These are phyloP conservation scores for Platycercus adscitus DNA, from an alignment of 2,113 vertebrate species.

Conservation along the genomic window DNA sequence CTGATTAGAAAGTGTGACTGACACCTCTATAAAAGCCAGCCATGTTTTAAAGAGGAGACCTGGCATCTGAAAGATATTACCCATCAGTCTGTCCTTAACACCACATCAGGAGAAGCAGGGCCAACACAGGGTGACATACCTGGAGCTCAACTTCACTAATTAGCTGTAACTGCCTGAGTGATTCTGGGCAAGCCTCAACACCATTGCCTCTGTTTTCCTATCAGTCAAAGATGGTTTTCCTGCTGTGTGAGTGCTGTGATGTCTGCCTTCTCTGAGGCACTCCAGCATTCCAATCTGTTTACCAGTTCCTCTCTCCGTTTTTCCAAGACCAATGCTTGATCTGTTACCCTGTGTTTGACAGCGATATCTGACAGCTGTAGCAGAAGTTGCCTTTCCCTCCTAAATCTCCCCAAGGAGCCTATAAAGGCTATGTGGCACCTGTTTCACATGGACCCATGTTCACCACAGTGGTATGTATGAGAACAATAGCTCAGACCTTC, in stretches of 20 bases:
- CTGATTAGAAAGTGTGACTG: not conserved
- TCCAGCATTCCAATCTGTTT: not conserved
- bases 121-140: accelerated
- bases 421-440: not conserved
- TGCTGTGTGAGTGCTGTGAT: not conserved
- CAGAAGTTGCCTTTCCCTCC: not conserved
- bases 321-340: not conserved
- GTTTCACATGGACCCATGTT: accelerated
- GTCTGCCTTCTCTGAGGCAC: not conserved
- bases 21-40: not conserved
- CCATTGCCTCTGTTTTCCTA: not conserved
- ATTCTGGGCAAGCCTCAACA: not conserved
- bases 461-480: accelerated
- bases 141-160: not conserved
- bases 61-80: not conserved
- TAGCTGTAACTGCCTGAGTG: not conserved
- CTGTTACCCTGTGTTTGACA: not conserved
- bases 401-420: not conserved
- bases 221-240: not conserved
- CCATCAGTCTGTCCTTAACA: not conserved
- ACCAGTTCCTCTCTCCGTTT: not conserved
- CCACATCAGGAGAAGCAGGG: not conserved
- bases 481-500: not conserved
- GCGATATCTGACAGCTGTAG: not conserved
- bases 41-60: not conserved